Conservation (phyloP, 2,113 vertebrate species). For the Emydura subglobosa region DNA sequence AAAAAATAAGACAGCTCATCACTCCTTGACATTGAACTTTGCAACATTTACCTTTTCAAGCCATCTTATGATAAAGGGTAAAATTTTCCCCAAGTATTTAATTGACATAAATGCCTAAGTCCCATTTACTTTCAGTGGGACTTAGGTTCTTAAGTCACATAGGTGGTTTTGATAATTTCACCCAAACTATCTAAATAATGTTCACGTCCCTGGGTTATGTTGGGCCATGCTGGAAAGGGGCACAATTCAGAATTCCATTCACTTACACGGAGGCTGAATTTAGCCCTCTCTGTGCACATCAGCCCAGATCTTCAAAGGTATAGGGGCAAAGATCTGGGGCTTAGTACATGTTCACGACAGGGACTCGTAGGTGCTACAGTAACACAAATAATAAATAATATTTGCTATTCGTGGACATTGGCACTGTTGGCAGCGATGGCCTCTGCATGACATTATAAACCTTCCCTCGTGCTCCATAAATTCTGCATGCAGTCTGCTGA, state of each 20-base stretch:
- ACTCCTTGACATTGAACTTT: background rate
- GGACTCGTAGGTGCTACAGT: background rate
- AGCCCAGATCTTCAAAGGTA: too few species aligned
- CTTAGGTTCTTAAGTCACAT: background rate
- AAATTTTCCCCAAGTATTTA: too few species aligned
- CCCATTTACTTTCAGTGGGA: background rate
- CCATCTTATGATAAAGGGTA: background rate
- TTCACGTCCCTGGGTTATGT: background rate
- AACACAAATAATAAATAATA: background rate
- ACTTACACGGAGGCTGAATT: background rate
- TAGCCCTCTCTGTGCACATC: background rate
- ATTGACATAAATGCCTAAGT: background rate
- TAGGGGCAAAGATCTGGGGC: too few species aligned
- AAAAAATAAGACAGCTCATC: background rate
- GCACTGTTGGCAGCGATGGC: background rate
- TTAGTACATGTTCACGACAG: background rate
- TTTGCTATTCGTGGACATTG: background rate
- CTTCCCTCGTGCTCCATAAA: background rate
- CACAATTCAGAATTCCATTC: background rate
- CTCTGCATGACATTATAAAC: background rate
- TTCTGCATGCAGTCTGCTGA: background rate
- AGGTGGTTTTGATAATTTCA: background rate
- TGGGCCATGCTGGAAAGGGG: background rate
- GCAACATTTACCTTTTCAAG: background rate
- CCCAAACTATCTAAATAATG: background rate